Conservation (phyloP, 2,888 invertebrate genomes). For the Gibbula magus region DNA sequence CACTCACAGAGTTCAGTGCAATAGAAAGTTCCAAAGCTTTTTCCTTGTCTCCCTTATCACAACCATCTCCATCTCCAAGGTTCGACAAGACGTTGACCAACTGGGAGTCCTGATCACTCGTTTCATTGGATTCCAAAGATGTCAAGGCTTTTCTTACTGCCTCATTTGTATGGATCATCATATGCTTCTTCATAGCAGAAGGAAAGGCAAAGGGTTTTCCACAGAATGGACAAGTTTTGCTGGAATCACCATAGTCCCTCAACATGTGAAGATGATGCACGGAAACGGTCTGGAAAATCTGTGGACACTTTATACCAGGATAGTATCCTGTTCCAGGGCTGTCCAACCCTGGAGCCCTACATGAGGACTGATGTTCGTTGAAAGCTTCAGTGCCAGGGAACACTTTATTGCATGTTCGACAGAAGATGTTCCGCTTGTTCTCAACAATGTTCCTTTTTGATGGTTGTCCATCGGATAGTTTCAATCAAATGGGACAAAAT, state of each 20-base stretch:
- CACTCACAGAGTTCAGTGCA: background rate
- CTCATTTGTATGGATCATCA: background rate
- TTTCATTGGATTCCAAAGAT: background rate
- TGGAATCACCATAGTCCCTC: background rate
- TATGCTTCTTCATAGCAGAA: background rate
- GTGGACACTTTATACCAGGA: background rate
- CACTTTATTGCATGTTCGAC: too few species aligned
- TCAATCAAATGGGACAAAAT: too few species aligned
- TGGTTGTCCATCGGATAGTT: too few species aligned
- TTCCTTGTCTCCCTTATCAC: too few species aligned
- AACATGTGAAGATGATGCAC: background rate
- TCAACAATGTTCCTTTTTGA: too few species aligned
- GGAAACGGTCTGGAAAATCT: background rate
- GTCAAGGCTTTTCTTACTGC: background rate
- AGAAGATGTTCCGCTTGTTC: too few species aligned
- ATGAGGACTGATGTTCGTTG: too few species aligned
- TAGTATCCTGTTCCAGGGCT: too few species aligned
- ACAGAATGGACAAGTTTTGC: constrained; percentile 2
- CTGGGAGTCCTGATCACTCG: background rate
- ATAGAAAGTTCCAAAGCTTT: background rate
- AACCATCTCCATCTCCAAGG: background rate
- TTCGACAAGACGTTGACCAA: background rate
- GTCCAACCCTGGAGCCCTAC: too few species aligned
- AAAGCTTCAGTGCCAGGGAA: too few species aligned
- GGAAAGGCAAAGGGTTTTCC: background rate